phyloP scores from a whole-genome alignment of 1,140 invertebrate species.

The Drosophila arawakana region DNA sequence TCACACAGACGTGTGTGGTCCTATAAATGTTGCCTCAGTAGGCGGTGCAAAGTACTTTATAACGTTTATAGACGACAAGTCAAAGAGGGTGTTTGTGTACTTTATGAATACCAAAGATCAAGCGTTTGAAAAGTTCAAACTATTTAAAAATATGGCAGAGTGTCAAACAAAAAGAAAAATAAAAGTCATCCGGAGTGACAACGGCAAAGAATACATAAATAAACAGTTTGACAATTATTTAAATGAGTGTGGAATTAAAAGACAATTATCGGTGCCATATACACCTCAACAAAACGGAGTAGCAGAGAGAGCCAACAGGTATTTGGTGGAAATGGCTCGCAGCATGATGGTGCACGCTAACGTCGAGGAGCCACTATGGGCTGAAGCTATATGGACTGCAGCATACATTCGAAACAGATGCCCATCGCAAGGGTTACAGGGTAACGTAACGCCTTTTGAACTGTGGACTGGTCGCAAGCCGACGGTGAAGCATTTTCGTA shows the following conservation, averaged over 20 bases:
- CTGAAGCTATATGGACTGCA: constrained; percentile 16
- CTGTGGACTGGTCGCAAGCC: too few relatives aligned
- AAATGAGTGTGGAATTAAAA: neutral
- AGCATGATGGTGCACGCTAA: constrained; percentile 11
- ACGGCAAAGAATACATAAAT: neutral
- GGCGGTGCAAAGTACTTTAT: constrained; percentile 8
- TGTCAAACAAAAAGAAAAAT: neutral
- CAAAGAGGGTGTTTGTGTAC: constrained; percentile 11
- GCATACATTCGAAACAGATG: constrained; percentile 20
- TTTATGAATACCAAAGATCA: constrained; percentile 10
- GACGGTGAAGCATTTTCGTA: too few relatives aligned
- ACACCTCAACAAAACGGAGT: constrained; percentile 14
- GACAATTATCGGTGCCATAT: neutral
- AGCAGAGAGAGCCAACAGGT: neutral
- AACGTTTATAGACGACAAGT: constrained; percentile 12
- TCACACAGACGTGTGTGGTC: constrained; percentile 1
- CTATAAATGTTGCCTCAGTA: constrained; percentile 2
- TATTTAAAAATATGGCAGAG: constrained; percentile 1
- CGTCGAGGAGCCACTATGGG: constrained; percentile 3
- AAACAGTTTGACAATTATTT: too few relatives aligned
- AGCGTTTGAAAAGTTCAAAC: constrained; percentile 11
- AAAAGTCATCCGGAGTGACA: neutral
- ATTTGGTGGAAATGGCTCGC: constrained; percentile 12
- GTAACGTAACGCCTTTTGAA: too few relatives aligned
- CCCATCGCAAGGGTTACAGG: neutral